A percentile compares a stretch with the other conserved stretches of the same genome.
Evolutionary conservation across 2,113 vertebrate species (phyloP).

Genomic region (Felis catus): DNA sequence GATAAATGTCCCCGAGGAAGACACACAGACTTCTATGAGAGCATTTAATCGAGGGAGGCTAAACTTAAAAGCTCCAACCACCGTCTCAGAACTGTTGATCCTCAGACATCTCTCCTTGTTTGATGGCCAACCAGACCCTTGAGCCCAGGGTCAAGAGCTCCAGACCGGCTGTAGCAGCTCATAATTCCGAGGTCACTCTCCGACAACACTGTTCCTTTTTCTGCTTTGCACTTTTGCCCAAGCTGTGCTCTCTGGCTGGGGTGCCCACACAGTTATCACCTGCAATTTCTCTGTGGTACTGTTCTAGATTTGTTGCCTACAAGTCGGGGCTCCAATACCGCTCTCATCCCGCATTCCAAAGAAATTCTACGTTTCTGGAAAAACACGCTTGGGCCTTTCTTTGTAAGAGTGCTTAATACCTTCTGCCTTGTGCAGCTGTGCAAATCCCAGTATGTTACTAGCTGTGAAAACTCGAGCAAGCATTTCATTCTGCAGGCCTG

Average conservation of each 20-base stretch:
- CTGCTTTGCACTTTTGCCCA: not conserved
- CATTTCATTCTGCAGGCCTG: not conserved
- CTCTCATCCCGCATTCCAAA: not conserved
- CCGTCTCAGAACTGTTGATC: not conserved
- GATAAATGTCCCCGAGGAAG: not conserved
- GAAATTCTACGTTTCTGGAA: not conserved
- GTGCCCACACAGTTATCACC: rapidly evolving
- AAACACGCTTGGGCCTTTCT: not conserved
- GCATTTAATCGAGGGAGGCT: not conserved
- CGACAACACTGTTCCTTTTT: not conserved
- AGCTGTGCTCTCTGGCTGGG: not conserved
- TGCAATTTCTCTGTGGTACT: not conserved
- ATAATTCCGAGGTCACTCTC: not conserved
- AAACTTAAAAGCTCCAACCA: not conserved
- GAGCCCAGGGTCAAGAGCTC: not conserved
- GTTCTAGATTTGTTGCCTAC: not conserved
- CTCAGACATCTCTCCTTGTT: not conserved
- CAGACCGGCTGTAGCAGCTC: not conserved
- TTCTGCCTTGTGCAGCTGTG: rapidly evolving
- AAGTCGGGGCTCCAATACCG: not conserved
- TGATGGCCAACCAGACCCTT: not conserved
- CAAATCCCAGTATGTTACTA: not conserved
- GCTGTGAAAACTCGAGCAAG: not conserved
- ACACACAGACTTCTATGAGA: not conserved
- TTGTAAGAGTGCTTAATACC: not conserved